These are phyloP conservation scores for Camelus dromedarius DNA, from an alignment of 2,113 vertebrate genomes.

Conservation along the genomic window DNA sequence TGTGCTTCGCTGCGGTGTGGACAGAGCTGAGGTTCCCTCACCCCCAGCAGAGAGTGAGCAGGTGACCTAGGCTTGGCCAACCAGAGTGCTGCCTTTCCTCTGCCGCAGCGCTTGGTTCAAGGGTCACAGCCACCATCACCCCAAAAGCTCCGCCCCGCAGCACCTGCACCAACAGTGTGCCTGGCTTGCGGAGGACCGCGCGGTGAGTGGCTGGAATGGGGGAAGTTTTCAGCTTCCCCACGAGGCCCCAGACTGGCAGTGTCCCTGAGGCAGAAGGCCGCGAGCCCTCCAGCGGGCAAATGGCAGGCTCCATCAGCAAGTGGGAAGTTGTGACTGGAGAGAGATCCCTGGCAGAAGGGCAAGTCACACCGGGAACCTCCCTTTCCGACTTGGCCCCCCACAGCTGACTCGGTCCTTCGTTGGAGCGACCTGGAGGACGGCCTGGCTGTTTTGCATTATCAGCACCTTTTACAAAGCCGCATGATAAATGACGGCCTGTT, in stretches of 20 bases:
- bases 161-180: background rate
- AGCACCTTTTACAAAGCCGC: constrained; percentile 48
- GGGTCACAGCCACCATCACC: no score
- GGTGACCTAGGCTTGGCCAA: background rate
- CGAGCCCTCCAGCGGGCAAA: background rate
- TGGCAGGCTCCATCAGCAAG: background rate
- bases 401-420: constrained; percentile 48
- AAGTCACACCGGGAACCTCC: constrained; percentile 22
- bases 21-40: background rate
- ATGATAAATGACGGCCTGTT: constrained; percentile 74
- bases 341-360: constrained; percentile 31
- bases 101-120: background rate
- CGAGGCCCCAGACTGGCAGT: background rate
- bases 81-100: background rate
- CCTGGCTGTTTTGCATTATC: constrained; percentile 74
- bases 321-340: background rate
- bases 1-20: background rate
- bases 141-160: background rate
- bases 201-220: background rate
- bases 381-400: constrained; percentile 42
- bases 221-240: background rate
- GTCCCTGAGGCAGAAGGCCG: background rate
- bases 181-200: background rate
- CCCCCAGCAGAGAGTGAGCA: background rate
- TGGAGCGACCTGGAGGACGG: constrained; percentile 22